These are phyloP conservation scores for Agrochola litura DNA, from an alignment of 2,888 invertebrate species.

Conservation along the genomic window DNA sequence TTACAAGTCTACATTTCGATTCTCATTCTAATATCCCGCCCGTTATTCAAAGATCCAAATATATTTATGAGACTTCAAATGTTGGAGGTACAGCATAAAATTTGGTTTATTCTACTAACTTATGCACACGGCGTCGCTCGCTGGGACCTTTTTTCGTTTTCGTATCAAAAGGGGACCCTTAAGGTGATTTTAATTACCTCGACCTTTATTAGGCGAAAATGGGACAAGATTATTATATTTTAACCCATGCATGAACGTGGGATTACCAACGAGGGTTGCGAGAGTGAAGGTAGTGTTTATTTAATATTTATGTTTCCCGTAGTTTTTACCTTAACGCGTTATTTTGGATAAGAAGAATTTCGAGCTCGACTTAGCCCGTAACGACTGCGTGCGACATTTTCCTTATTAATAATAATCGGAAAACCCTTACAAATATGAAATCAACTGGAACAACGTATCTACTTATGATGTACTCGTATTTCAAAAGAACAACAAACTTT, in stretches of 20 bases:
- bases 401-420: conserved; percentile 40
- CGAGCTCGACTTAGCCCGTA: conserved; percentile 14
- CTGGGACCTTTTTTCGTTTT: conserved; percentile 52
- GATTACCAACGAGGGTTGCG: conserved; percentile 47
- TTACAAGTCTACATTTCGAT: conserved; percentile 62
- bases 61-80: conserved; percentile 46
- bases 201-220: conserved; percentile 60
- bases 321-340: conserved; percentile 41
- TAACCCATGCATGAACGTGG: conserved; percentile 53
- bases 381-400: conserved; percentile 39
- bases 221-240: conserved; percentile 63
- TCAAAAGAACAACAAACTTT: not conserved
- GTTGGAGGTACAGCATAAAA: conserved; percentile 27
- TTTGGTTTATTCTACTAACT: conserved; percentile 43
- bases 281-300: conserved; percentile 38
- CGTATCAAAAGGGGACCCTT: conserved; percentile 32
- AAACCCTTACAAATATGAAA: conserved; percentile 22
- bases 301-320: conserved; percentile 34
- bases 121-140: conserved; percentile 37
- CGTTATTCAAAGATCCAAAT: conserved; percentile 55
- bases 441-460: conserved; percentile 18
- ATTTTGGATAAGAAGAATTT: conserved; percentile 25
- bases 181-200: conserved; percentile 56
- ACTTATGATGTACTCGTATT: conserved; percentile 9
- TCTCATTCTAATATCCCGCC: conserved; percentile 48